Evolutionary conservation across 2,113 vertebrate species (phyloP).

Genomic region (Ibidorhyncha struthersii): DNA sequence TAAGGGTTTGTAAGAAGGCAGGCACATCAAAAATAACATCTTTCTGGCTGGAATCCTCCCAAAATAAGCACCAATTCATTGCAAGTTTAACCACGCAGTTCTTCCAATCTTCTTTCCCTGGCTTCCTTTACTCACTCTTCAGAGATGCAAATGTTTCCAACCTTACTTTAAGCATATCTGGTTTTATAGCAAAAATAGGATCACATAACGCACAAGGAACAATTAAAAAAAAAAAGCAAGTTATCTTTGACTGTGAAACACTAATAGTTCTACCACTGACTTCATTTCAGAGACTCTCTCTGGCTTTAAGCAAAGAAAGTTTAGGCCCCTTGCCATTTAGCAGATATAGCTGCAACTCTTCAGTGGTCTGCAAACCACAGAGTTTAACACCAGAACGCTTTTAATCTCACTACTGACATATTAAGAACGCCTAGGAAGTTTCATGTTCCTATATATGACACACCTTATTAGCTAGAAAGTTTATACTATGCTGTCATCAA

Average conservation of each 20-base stretch:
- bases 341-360: neutral
- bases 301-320: neutral
- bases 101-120: neutral
- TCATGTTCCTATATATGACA: conserved; percentile 17
- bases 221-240: neutral
- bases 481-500: conserved; percentile 26
- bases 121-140: neutral
- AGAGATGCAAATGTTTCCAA: neutral
- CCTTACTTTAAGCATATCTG: accelerated
- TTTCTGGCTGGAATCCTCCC: conserved; percentile 14
- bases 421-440: neutral
- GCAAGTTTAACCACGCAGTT: neutral
- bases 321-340: neutral
- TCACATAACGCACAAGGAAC: neutral
- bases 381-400: neutral
- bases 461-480: conserved; percentile 26
- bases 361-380: neutral
- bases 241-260: neutral
- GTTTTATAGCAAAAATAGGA: neutral
- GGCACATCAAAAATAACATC: neutral
- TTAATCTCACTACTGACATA: neutral
- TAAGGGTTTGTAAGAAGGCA: neutral
- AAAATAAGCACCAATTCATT: conserved; percentile 8
- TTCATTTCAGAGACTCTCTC: neutral
- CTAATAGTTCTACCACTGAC: neutral